These are phyloP conservation scores for Prostheceraeus crozeri DNA, from an alignment of 2,888 invertebrate genomes.

Conservation along the genomic window DNA sequence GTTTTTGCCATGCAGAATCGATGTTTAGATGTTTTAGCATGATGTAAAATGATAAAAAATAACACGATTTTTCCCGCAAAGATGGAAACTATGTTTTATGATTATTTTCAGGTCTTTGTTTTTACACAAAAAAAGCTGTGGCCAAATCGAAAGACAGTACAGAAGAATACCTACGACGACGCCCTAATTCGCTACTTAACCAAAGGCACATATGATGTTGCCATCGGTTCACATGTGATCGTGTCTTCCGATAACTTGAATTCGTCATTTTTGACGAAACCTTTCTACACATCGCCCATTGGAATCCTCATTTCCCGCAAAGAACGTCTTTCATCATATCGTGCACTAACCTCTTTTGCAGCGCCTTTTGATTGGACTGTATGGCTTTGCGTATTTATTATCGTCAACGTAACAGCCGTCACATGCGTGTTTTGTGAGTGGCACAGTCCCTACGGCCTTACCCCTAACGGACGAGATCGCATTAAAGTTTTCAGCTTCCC, in stretches of 20 bases:
- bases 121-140: too few species aligned
- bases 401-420: conserved; percentile 36
- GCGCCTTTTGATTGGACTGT: conserved; percentile 39
- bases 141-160: too few species aligned
- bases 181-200: too few species aligned
- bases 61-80: too few species aligned
- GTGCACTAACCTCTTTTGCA: conserved; percentile 34
- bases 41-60: too few species aligned
- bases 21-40: too few species aligned
- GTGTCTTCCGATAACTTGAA: conserved; percentile 25
- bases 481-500: conserved; percentile 38
- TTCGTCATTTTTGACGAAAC: conserved; percentile 28
- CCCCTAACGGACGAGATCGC: conserved; percentile 38
- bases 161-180: too few species aligned
- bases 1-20: too few species aligned
- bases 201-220: conserved; percentile 20
- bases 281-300: conserved; percentile 27
- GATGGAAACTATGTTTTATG: too few species aligned
- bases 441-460: conserved; percentile 40
- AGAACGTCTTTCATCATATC: conserved; percentile 19
- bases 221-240: conserved; percentile 27
- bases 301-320: conserved; percentile 20
- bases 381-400: conserved; percentile 39
- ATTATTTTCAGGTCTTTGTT: too few species aligned
- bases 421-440: conserved; percentile 39